These are phyloP conservation scores for Apamea epomidion DNA, from an alignment of 2,888 invertebrate genomes.

Conservation along the genomic window DNA sequence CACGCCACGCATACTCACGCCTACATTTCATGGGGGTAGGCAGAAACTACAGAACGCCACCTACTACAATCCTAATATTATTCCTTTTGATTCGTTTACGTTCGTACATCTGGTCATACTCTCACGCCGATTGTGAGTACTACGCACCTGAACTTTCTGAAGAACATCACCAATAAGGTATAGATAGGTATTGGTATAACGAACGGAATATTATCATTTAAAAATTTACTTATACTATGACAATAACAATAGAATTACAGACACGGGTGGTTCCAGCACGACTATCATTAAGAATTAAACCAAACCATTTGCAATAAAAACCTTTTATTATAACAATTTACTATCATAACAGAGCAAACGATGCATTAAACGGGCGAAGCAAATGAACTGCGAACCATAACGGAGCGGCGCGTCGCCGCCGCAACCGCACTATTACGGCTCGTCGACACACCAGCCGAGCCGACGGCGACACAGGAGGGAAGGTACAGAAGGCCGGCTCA, in stretches of 20 bases:
- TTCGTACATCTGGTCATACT: too few relatives aligned
- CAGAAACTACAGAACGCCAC: neutral
- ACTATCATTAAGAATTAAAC: constrained; percentile 24
- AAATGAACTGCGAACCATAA: constrained; percentile 58
- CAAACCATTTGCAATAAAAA: constrained; percentile 45
- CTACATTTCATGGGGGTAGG: neutral
- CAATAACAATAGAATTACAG: constrained; percentile 1
- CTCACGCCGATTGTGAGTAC: neutral
- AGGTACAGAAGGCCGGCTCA: neutral
- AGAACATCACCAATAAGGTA: neutral
- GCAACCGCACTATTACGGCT: constrained; percentile 48
- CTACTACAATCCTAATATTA: neutral
- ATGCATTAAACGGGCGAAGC: constrained; percentile 52
- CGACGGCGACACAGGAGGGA: neutral
- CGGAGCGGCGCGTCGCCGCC: constrained; percentile 46
- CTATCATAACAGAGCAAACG: constrained; percentile 49
- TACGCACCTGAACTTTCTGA: neutral
- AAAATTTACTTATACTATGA: neutral
- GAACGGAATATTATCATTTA: neutral
- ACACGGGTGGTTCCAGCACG: neutral
- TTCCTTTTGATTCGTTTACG: too few relatives aligned
- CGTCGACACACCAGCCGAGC: constrained; percentile 24
- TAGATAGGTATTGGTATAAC: neutral
- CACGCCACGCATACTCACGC: too few relatives aligned
- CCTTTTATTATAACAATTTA: constrained; percentile 50